Percentiles rank a stretch among this genome's conserved stretches.
Evolutionary conservation across 2,888 invertebrate species (phyloP).

Genomic region (Polyommatus icarus): DNA sequence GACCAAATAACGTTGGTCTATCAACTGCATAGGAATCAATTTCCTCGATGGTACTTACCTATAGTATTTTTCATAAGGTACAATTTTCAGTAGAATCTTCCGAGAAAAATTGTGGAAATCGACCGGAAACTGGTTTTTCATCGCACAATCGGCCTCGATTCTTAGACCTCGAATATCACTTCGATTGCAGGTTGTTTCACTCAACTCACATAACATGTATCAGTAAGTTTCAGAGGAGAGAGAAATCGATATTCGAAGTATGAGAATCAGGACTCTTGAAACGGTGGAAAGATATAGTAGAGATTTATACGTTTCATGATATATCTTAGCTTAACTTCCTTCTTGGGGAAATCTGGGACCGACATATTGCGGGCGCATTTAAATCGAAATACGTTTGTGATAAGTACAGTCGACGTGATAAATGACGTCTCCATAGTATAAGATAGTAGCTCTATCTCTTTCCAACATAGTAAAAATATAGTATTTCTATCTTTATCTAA

Average conservation of each 20-base stretch:
- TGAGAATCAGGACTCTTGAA: neutral
- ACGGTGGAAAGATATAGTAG: constrained; percentile 15
- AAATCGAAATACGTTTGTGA: constrained; percentile 30
- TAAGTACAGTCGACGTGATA: neutral
- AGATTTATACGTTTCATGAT: constrained; percentile 41
- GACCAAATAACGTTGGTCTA: too few species aligned
- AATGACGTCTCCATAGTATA: neutral
- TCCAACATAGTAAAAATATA: too few species aligned
- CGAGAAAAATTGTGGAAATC: neutral
- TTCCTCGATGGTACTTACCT: too few species aligned
- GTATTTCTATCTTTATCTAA: too few species aligned
- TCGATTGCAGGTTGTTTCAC: too few species aligned
- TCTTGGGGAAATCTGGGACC: constrained; percentile 40
- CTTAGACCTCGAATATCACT: too few species aligned
- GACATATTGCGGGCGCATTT: constrained; percentile 37
- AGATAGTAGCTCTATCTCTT: too few species aligned
- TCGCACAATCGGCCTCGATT: neutral
- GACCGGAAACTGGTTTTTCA: neutral
- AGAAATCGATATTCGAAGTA: neutral
- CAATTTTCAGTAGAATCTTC: neutral
- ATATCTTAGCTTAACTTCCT: constrained; percentile 40
- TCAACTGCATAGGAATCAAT: too few species aligned
- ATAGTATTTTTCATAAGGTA: neutral
- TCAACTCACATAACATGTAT: neutral
- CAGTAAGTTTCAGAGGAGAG: neutral